Base-by-base conservation (phyloP, 92 coral and sea anemone species). In the Palythoa grandis region DNA sequence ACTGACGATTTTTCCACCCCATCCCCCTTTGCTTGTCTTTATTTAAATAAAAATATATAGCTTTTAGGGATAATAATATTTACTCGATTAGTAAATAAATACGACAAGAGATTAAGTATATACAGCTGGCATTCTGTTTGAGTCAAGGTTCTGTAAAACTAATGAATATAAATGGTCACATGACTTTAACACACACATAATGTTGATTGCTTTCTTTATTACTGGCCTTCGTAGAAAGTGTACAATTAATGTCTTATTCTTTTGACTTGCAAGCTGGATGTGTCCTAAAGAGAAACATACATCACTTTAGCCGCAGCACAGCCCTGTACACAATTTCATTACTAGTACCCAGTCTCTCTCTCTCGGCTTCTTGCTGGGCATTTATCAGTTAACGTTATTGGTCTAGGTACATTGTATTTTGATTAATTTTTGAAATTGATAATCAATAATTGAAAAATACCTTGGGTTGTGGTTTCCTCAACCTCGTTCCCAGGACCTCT, bases 381-480 rank as follows among this genome's bases (percentile, higher is more conserved):
- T 61, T 61, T 61, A 61, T 61, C 68, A 61, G 68, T 61, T 61
- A 61, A 61, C 68, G 68, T 61, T 61, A n/a, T 61, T n/a, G 13
- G 68, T n/a, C 19, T 61, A 61, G 68, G 68, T 13, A 61, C n/a
- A 61, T 61, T 61, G 68, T 61, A 61, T 61, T 61, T 14, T 61
- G 13, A 61, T 61, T 13, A 13, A 5, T 61, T 61, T 61, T 13
- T 13, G 5, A 16, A 61, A 61, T 61, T 61, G 5, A 61, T 61
- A 61, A 9, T 16, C 13, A 61, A 61, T 61, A 61, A 61, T n/a
- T 61, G 68, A 61, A 61, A 61, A 61, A 61, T 61, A 61, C 13
- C 68, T 61, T 61, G 68, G n/a, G n/a, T n/a, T n/a, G n/a, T n/a
- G n/a, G n/a, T n/a, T n/a, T n/a, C n/a, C n/a, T n/a, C n/a, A n/a